Conservation (phyloP, 2,888 invertebrate genomes). For the Barypeithes pellucidus region DNA sequence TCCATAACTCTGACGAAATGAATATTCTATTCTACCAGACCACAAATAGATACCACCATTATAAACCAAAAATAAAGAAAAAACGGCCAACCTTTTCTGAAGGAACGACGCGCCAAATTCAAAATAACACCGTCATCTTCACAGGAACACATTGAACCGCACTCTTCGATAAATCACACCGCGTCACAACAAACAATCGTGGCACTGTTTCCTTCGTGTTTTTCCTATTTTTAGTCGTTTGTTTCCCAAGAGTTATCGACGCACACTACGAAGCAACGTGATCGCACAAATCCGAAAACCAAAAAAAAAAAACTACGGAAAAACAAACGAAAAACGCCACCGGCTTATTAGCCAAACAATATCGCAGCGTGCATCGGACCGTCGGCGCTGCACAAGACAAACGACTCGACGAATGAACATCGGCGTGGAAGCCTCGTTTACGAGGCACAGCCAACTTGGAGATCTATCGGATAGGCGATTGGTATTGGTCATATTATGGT, state of each 20-base stretch:
- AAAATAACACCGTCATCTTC: slow-evolving; percentile 45
- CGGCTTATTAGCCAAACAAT: slow-evolving; percentile 45
- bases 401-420: slow-evolving; percentile 39
- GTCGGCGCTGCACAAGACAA: slow-evolving; percentile 49
- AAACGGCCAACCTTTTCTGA: slow-evolving; percentile 41
- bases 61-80: background rate
- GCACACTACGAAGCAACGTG: slow-evolving; percentile 5
- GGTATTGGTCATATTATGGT: slow-evolving; percentile 47
- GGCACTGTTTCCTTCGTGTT: slow-evolving; percentile 11
- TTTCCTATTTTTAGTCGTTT: slow-evolving; percentile 17
- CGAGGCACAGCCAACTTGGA: slow-evolving; percentile 24
- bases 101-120: slow-evolving; percentile 49
- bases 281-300: slow-evolving; percentile 37
- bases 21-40: slow-evolving; percentile 29
- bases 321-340: slow-evolving; percentile 47
- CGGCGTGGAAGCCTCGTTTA: slow-evolving; percentile 34
- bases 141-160: slow-evolving; percentile 43
- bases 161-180: slow-evolving; percentile 18
- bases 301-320: slow-evolving; percentile 23
- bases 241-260: slow-evolving; percentile 18
- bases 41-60: slow-evolving; percentile 1
- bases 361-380: slow-evolving; percentile 48
- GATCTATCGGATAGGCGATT: slow-evolving; percentile 40
- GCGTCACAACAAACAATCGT: slow-evolving; percentile 29
- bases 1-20: no score